Percentiles rank a stretch among this genome's conserved stretches.
These are phyloP conservation scores for Leucania comma DNA, from an alignment of 2,888 invertebrate species.

Conservation along the genomic window DNA sequence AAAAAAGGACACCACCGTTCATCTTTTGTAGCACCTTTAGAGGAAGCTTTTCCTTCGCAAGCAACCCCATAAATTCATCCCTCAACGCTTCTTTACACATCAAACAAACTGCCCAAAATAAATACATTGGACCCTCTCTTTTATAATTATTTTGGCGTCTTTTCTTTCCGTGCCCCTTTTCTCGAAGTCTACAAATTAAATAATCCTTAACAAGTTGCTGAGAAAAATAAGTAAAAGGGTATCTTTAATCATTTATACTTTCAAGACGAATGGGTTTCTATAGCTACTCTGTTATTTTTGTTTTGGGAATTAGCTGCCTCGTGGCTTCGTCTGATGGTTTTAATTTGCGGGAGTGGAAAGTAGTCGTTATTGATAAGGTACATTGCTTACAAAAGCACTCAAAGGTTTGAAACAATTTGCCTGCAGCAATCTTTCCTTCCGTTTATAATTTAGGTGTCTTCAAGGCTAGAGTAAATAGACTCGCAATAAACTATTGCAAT, in stretches of 20 bases:
- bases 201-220: slow-evolving; percentile 47
- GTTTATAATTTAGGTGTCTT: no score
- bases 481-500: no score
- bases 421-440: no score
- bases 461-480: no score
- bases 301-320: neutral
- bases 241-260: slow-evolving; percentile 35
- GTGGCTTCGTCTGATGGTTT: neutral
- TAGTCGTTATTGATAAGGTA: neutral
- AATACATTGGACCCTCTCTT: slow-evolving; percentile 38
- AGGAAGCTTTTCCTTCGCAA: neutral
- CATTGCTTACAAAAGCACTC: no score
- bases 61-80: neutral
- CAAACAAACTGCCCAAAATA: slow-evolving; percentile 47
- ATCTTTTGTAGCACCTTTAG: neutral
- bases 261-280: slow-evolving; percentile 8
- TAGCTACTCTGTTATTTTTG: slow-evolving; percentile 10
- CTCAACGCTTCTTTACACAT: slow-evolving; percentile 9
- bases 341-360: neutral
- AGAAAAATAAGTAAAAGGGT: slow-evolving; percentile 32
- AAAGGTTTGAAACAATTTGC: no score
- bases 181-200: slow-evolving; percentile 51
- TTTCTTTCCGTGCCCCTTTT: slow-evolving; percentile 12
- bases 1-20: neutral
- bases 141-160: slow-evolving; percentile 41